Conservation (phyloP, 2,797 vertebrate species). For the Dendrocincla fuliginosa region DNA sequence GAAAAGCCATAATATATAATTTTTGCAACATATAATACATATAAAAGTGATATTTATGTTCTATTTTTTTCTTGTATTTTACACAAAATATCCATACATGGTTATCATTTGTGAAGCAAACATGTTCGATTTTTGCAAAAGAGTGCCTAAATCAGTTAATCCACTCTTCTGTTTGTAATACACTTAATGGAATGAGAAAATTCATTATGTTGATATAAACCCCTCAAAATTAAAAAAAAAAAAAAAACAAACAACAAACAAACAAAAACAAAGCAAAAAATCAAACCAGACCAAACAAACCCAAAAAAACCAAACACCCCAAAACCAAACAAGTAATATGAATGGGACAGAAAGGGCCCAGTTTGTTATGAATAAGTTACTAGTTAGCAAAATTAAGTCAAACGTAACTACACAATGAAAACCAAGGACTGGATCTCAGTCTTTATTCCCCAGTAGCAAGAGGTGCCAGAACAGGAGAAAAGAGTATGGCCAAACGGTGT, state of each 20-base stretch:
- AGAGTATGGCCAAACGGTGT: fast-evolving
- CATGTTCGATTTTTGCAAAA: not conserved
- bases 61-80: not conserved
- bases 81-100: not conserved
- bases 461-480: not conserved
- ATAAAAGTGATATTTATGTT: not conserved
- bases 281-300: too few species aligned
- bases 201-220: not conserved
- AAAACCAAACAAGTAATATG: not conserved
- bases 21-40: not conserved
- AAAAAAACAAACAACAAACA: too few species aligned
- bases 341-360: not conserved
- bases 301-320: too few species aligned
- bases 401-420: not conserved
- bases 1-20: not conserved
- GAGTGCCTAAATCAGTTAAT: not conserved
- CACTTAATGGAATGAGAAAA: not conserved
- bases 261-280: too few species aligned
- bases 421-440: not conserved
- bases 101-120: not conserved
- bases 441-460: not conserved
- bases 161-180: not conserved
- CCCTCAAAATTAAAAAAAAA: too few species aligned
- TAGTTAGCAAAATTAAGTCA: not conserved
- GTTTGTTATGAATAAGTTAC: not conserved